Percentiles rank a stretch among this genome's conserved stretches.
These are phyloP conservation scores for Protobothrops mucrosquamatus DNA, from an alignment of 2,113 vertebrate genomes.

Conservation along the genomic window DNA sequence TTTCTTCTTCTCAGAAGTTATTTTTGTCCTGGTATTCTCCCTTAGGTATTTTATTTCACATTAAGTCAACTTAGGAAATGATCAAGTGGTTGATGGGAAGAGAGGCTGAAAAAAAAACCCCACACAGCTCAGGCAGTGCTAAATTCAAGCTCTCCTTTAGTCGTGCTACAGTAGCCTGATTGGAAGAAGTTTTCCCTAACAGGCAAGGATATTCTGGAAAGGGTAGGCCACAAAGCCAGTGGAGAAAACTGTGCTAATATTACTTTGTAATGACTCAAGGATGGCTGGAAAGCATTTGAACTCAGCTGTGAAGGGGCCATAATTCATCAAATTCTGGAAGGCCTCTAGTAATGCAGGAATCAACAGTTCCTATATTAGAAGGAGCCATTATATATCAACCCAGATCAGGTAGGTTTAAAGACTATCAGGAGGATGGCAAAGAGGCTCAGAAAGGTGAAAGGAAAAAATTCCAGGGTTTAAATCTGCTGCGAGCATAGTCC, in stretches of 20 bases:
- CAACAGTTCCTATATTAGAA: neutral
- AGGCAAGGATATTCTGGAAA: neutral
- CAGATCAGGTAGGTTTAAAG: neutral
- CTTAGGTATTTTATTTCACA: neutral
- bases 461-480: neutral
- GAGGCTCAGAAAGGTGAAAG: neutral
- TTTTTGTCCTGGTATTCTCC: neutral
- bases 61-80: neutral
- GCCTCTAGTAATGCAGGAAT: neutral
- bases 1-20: neutral
- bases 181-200: neutral
- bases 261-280: neutral
- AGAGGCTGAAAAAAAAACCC: neutral
- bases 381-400: neutral
- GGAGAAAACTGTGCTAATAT: neutral
- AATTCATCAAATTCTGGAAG: neutral
- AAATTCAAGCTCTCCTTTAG: neutral
- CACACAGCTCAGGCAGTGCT: neutral
- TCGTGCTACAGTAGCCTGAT: neutral
- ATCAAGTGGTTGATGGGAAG: neutral
- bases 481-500: neutral
- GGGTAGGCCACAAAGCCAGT: neutral
- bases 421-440: neutral
- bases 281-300: neutral
- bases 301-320: neutral